Conservation (phyloP, 1,140 invertebrate species). For the Pemphigus obesinymphae region DNA sequence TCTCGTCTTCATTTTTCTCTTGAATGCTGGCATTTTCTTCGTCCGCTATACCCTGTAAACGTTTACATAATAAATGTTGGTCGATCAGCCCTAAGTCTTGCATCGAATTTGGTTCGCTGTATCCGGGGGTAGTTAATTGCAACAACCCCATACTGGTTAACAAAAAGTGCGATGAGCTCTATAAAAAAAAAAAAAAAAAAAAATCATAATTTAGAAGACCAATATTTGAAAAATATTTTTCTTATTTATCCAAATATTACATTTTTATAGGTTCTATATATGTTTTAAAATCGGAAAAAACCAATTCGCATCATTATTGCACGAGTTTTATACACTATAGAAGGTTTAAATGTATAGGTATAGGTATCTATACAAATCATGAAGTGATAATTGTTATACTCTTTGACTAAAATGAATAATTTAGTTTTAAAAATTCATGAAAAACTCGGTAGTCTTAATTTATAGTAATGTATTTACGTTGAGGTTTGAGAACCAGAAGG, state of each 20-base stretch:
- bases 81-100: slow-evolving; percentile 44
- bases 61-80: slow-evolving; percentile 54
- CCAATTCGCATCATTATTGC: too few relatives aligned
- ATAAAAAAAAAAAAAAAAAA: too few relatives aligned
- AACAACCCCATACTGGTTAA: slow-evolving; percentile 51
- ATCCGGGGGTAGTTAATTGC: slow-evolving; percentile 51
- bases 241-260: not conserved
- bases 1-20: slow-evolving; percentile 15
- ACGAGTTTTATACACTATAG: too few relatives aligned
- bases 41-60: not conserved
- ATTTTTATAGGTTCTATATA: not conserved
- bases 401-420: too few relatives aligned
- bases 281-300: not conserved
- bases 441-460: too few relatives aligned
- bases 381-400: too few relatives aligned
- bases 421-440: too few relatives aligned
- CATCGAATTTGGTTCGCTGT: slow-evolving; percentile 49
- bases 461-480: too few relatives aligned
- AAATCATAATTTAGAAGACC: not conserved
- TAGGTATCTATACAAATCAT: too few relatives aligned
- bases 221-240: not conserved
- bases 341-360: too few relatives aligned
- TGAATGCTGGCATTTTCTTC: not conserved
- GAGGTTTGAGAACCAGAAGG: too few relatives aligned
- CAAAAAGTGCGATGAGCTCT: slow-evolving; percentile 49